A percentile compares a stretch with the other conserved stretches of the same genome.
Evolutionary conservation across 2,888 invertebrate genomes (phyloP).

Genomic region (Steromphala cineraria): DNA sequence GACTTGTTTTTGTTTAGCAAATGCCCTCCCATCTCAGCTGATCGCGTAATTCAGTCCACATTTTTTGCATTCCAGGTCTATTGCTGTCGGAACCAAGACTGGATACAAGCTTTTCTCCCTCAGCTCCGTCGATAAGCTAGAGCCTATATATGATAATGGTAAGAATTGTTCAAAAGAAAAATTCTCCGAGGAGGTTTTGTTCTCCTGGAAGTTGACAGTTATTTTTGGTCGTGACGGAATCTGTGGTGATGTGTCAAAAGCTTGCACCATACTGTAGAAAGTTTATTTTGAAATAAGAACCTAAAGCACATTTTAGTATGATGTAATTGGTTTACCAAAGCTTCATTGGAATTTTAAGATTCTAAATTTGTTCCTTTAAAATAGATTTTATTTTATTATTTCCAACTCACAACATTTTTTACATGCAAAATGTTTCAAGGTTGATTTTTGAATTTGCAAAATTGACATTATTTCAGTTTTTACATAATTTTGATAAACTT

Average conservation of each 20-base stretch:
- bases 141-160: conserved; percentile 92
- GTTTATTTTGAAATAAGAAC: too few species aligned
- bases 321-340: too few species aligned
- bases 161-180: conserved; percentile 44
- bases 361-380: too few species aligned
- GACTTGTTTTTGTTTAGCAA: conserved; percentile 11
- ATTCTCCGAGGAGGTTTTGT: not conserved
- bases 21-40: not conserved
- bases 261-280: not conserved
- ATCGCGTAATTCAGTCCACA: not conserved
- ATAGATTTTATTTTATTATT: too few species aligned
- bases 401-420: too few species aligned
- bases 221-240: not conserved
- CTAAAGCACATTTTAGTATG: too few species aligned
- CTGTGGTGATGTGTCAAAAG: not conserved
- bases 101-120: conserved; percentile 94
- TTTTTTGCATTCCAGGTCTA: conserved; percentile 78
- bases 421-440: too few species aligned
- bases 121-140: conserved; percentile 85
- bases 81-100: conserved; percentile 92
- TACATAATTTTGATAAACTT: too few species aligned
- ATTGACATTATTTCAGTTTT: too few species aligned
- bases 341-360: too few species aligned
- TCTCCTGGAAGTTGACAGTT: not conserved
- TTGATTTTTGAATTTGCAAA: too few species aligned